These are phyloP conservation scores for Drosophila busckii DNA, from an alignment of 1,140 invertebrate species.

Conservation along the genomic window DNA sequence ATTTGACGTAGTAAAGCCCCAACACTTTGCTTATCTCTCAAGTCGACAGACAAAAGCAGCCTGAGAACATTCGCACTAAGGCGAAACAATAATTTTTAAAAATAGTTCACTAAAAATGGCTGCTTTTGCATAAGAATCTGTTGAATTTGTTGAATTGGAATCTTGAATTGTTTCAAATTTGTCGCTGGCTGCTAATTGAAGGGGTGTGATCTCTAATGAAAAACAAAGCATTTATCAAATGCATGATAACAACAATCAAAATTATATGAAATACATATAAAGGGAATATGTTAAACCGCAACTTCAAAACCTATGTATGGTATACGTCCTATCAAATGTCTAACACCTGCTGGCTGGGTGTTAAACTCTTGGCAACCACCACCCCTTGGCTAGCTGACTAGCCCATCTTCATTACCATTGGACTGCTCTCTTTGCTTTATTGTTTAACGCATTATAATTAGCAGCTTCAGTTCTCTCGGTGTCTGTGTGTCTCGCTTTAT, in stretches of 20 bases:
- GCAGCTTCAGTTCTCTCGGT: conserved; percentile 47
- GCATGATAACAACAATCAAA: conserved; percentile 56
- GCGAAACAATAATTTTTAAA: not conserved
- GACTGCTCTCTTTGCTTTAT: conserved; percentile 62
- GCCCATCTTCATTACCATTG: not conserved
- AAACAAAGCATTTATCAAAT: conserved; percentile 77
- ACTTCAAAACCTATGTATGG: not conserved
- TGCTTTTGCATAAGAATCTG: not conserved
- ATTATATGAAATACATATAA: not conserved
- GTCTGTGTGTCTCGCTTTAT: conserved; percentile 36
- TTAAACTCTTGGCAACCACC: conserved; percentile 62
- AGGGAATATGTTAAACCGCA: not conserved
- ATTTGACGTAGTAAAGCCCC: conserved; percentile 45
- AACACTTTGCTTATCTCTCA: conserved; percentile 41
- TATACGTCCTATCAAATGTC: conserved; percentile 59
- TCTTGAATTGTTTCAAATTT: conserved; percentile 15
- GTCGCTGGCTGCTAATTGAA: conserved; percentile 51
- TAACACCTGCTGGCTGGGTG: conserved; percentile 39
- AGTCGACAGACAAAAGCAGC: conserved; percentile 19
- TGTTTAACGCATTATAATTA: conserved; percentile 77
- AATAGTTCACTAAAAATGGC: conserved; percentile 19
- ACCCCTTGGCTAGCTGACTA: conserved; percentile 18
- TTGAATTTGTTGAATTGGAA: conserved; percentile 4
- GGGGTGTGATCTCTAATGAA: conserved; percentile 72
- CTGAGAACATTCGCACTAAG: conserved; percentile 26